Conservation (phyloP, 2,797 vertebrate species). For the Ctenosaura bakeri region DNA sequence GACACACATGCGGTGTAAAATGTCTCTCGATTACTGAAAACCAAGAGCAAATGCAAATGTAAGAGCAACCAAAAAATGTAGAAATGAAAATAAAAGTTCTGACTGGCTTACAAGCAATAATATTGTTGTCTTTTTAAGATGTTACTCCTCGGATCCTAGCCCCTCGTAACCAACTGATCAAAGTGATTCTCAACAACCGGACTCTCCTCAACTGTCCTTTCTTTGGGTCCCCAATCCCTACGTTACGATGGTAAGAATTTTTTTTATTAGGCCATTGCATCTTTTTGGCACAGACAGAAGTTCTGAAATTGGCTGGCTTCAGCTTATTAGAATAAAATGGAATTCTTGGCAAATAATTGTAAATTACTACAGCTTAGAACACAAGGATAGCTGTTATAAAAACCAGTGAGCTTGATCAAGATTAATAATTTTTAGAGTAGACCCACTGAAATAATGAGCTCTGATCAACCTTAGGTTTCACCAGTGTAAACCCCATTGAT, state of each 20-base stretch:
- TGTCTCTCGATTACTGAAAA: not conserved
- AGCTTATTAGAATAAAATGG: not conserved
- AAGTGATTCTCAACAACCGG: conserved; percentile 91
- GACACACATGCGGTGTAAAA: not conserved
- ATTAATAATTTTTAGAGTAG: not conserved
- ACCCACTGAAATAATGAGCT: not conserved
- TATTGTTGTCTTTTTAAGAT: conserved; percentile 77
- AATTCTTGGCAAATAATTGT: not conserved
- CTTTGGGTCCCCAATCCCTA: conserved; percentile 95
- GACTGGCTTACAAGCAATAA: not conserved
- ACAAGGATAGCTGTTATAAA: not conserved
- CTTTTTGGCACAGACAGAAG: not conserved
- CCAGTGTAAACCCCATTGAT: not conserved
- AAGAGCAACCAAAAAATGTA: not conserved
- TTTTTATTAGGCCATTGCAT: not conserved
- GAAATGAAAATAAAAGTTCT: not conserved
- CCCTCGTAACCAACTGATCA: conserved; percentile 91
- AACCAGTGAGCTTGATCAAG: not conserved
- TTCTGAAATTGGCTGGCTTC: not conserved
- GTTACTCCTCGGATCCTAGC: conserved; percentile 90
- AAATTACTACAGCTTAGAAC: not conserved
- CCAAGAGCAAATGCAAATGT: not conserved
- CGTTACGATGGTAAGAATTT: conserved; percentile 90
- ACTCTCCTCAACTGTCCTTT: conserved; percentile 93
- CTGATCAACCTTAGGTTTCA: not conserved